These are phyloP conservation scores for Calliopsis andreniformis DNA, from an alignment of 1,140 invertebrate species.

Conservation along the genomic window DNA sequence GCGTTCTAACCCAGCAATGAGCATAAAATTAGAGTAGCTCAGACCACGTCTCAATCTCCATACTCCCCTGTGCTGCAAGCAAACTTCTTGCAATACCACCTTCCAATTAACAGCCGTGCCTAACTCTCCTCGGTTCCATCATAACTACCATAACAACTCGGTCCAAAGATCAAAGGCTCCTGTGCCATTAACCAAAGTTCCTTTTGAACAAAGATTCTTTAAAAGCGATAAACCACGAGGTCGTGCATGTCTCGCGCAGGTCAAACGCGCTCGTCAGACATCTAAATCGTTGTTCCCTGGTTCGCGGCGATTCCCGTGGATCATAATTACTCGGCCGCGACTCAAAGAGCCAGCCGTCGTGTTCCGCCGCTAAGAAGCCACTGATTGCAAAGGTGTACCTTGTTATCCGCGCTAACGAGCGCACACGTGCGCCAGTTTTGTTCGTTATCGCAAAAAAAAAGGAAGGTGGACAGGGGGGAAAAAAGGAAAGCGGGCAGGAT, in stretches of 20 bases:
- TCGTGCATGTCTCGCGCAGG: not conserved
- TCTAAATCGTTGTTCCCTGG: not conserved
- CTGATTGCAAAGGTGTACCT: constrained; percentile 50
- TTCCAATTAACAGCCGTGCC: no score
- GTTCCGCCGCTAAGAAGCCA: constrained; percentile 27
- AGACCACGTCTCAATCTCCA: no score
- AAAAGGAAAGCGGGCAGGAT: no score
- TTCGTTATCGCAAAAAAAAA: constrained; percentile 64
- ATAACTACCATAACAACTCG: no score
- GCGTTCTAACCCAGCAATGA: no score
- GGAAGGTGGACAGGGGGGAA: no score
- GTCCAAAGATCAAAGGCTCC: no score
- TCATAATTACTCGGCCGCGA: constrained; percentile 25
- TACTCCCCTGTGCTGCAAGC: no score
- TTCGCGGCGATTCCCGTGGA: constrained; percentile 15
- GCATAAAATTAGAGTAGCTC: no score
- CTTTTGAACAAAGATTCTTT: not conserved
- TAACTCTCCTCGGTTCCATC: no score
- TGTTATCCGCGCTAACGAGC: constrained; percentile 59
- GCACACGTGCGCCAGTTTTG: constrained; percentile 46
- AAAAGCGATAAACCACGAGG: not conserved
- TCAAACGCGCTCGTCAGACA: constrained; percentile 28
- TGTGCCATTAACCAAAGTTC: no score
- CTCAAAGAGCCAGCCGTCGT: not conserved
- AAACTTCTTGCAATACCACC: no score